Evolutionary conservation across 2,888 invertebrate species (phyloP).

Genomic region (Bellardia bayeri): DNA sequence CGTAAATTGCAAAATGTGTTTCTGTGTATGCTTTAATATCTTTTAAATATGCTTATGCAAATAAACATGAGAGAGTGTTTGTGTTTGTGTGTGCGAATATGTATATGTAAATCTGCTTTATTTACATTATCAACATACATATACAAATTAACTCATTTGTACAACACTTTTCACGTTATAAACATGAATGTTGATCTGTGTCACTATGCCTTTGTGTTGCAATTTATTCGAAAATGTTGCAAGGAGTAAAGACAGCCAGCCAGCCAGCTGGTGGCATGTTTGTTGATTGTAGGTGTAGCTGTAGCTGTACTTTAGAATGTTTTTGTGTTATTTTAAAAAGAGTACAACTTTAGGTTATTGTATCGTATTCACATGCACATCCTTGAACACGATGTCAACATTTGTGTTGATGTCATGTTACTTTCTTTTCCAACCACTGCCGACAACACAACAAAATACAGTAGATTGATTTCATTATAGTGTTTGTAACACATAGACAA

Average conservation of each 20-base stretch:
- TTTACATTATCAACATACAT: conserved; percentile 28
- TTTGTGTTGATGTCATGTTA: conserved; percentile 62
- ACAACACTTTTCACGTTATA: conserved; percentile 64
- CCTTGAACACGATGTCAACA: conserved; percentile 63
- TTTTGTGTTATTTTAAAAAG: conserved; percentile 10
- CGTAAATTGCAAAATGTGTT: conserved; percentile 26
- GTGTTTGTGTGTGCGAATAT: neutral
- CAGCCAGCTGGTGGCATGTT: neutral
- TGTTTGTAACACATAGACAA: neutral
- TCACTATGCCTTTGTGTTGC: conserved; percentile 66
- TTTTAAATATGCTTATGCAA: conserved; percentile 19
- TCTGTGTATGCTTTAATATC: neutral
- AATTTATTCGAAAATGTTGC: conserved; percentile 56
- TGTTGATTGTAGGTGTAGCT: neutral
- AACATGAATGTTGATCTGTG: conserved; percentile 69
- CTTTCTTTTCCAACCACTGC: conserved; percentile 15
- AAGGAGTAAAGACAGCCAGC: neutral
- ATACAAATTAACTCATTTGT: conserved; percentile 59
- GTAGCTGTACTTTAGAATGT: conserved; percentile 4
- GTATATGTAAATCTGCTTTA: conserved; percentile 20
- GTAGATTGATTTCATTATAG: neutral
- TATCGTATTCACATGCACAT: conserved; percentile 49
- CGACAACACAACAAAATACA: neutral
- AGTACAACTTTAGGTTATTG: conserved; percentile 26
- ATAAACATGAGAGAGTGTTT: conserved; percentile 3